phyloP scores from a whole-genome alignment of 2,888 invertebrate species.

The Pedicia rivosa region DNA sequence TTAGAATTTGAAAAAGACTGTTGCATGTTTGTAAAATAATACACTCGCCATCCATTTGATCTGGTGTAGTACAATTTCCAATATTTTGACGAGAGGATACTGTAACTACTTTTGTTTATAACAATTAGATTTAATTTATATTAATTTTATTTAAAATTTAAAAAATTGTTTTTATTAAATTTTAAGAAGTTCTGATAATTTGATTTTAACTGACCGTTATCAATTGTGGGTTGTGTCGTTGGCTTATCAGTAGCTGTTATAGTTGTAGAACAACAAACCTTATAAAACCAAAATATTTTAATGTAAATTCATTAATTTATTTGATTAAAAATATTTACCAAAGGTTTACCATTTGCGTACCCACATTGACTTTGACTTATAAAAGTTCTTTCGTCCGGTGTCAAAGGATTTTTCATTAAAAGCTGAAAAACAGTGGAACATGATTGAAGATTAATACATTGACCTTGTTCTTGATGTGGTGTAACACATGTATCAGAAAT shows the following conservation, averaged over 20 bases:
- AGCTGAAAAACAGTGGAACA: slow-evolving; percentile 25
- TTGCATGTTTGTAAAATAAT: no score
- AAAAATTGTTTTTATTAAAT: no score
- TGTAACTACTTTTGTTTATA: no score
- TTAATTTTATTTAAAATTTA: no score
- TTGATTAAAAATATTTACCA: slow-evolving; percentile 19
- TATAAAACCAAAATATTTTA: slow-evolving; percentile 10
- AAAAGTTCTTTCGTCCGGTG: slow-evolving; percentile 28
- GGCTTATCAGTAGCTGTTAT: neutral
- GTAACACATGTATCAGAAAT: no score
- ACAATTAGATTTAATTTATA: no score
- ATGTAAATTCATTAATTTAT: neutral
- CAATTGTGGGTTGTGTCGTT: neutral
- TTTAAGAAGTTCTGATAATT: no score
- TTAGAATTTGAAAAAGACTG: no score
- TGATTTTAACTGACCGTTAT: no score
- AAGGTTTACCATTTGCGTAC: slow-evolving; percentile 36
- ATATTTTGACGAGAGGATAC: no score
- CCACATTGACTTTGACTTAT: slow-evolving; percentile 46
- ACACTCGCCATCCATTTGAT: no score
- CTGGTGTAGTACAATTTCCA: no score
- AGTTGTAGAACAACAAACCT: slow-evolving; percentile 40
- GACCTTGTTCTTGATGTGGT: slow-evolving; percentile 21
- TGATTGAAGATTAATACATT: slow-evolving; percentile 21
- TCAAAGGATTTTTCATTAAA: slow-evolving; percentile 28